Base-by-base conservation (phyloP, 2,113 vertebrate species). In the Suricata suricatta region DNA sequence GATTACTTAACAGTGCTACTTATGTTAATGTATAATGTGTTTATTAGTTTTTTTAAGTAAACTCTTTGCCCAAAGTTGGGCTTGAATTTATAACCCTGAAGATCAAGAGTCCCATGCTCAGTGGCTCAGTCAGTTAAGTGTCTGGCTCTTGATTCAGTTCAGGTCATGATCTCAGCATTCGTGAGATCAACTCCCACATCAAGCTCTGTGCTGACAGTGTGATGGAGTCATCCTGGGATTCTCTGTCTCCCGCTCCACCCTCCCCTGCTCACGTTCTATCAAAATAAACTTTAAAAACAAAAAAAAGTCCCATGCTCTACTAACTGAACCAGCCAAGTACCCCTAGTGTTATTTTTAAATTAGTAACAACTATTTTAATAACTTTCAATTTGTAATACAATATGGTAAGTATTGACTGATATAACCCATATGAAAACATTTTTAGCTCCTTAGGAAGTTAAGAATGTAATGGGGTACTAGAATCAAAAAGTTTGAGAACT, bases 321-420 rank as follows among this genome's bases (percentile, higher is more conserved):
- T 27, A 76, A 77, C 14, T 31, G 27, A 77, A 77, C 74, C 41
- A 77, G 41, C 27, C 25, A 77, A 41, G 15, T 15, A 27, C 27
- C 74, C 27, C 41, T 31, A 29, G 25, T 64, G 71, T 84, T 85
- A 95, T 66, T 92, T 95, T 95, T 79, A 47, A 96, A 80, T 79
- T 66, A 91, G 74, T 87, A 71, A 93, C 29, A 71, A 93, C 31
- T 71, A 91, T 17, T 64, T 90, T 41, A 82, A 77, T 13, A 95
- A 69, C 16, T 71, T 92, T 95, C 77, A 86, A 77, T 64, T 60
- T 84, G 33, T 74, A 92, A 41, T 47, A 54, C 38, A 19, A 11
- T 52, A 41, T 41, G 41, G 41, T 90, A 92, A 90, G 33, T 35
- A 86, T 6, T 11, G 8, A 82, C 16, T 71, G 9, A 54, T 10